Base-by-base conservation (phyloP, 2,797 vertebrate species). In the Oreonectes daqikongensis region DNA sequence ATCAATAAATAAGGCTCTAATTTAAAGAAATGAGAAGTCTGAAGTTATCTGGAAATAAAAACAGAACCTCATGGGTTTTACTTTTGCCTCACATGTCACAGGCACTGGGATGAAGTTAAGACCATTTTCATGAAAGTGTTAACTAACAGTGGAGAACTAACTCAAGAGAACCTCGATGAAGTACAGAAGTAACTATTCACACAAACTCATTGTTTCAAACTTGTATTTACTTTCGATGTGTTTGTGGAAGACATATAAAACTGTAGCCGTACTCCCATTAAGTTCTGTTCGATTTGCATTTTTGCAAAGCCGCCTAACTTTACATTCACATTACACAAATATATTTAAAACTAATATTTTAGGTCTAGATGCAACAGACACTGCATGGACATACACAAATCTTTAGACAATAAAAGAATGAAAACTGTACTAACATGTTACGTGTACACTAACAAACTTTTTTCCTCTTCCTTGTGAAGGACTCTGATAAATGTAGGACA, bases 41-140 rank as follows among this genome's bases (percentile, higher is more conserved):
- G 20, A 24, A 22, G 20, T 24, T 53, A 22, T 5, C 9, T 11
- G 3, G 12, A 53, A 11, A 24, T 53, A 24, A 22, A 22, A 53
- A 53, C 61, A 65, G 24, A 65, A 20, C 15, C 38, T 66, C 57
- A n/a, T n/a, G 28, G 28, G 3, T 57, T 2, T 12, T 2, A 15
- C 52, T 32, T 55, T 38, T 55, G 14, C 38, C 11, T 72, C 38
- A 7, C 11, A 14, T 71, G 46, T 60, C 26, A 40, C 46, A 64
- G 59, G 59, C 15, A 52, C 14, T 73, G 59, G 59, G 20, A 38
- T 38, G 59, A 63, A 73, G 59, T 40, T 30, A 63, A 38, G 20
- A 38, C 4, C 9, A 11, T 74, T 65, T 65, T 74, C 22, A 53
- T 74, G 12, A 53, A 65, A 53, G 60, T 53, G 12, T 28, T 74